These are phyloP conservation scores for Limnodromus scolopaceus DNA, from an alignment of 2,797 vertebrate species.

Conservation along the genomic window DNA sequence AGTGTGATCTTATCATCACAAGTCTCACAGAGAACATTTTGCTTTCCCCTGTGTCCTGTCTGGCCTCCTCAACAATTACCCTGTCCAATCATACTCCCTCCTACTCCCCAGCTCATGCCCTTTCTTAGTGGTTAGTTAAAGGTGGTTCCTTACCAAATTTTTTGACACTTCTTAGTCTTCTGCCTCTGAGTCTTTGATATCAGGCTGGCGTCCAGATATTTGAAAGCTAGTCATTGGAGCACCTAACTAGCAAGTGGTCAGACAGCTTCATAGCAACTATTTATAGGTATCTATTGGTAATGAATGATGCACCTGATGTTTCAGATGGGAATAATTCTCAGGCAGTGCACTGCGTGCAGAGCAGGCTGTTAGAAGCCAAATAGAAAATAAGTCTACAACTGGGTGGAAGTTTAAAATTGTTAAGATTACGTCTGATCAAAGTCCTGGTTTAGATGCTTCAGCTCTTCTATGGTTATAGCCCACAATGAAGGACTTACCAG, in stretches of 20 bases:
- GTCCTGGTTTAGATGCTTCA: neutral
- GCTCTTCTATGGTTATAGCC: neutral
- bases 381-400: neutral
- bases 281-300: neutral
- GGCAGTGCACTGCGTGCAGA: neutral
- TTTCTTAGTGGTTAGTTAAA: neutral
- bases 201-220: neutral
- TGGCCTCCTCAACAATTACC: neutral
- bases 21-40: neutral
- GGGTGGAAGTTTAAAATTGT: neutral
- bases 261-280: neutral
- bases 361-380: neutral
- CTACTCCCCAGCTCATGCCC: neutral
- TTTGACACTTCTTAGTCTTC: neutral
- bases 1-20: neutral
- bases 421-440: neutral
- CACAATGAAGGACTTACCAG: neutral
- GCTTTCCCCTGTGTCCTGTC: neutral
- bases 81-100: neutral
- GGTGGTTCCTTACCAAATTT: neutral
- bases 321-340: neutral
- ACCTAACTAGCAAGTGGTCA: neutral
- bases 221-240: neutral
- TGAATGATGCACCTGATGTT: neutral
- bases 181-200: neutral